Evolutionary conservation across 2,888 invertebrate genomes (phyloP).

Genomic region (Caenorhabditis sp.): DNA sequence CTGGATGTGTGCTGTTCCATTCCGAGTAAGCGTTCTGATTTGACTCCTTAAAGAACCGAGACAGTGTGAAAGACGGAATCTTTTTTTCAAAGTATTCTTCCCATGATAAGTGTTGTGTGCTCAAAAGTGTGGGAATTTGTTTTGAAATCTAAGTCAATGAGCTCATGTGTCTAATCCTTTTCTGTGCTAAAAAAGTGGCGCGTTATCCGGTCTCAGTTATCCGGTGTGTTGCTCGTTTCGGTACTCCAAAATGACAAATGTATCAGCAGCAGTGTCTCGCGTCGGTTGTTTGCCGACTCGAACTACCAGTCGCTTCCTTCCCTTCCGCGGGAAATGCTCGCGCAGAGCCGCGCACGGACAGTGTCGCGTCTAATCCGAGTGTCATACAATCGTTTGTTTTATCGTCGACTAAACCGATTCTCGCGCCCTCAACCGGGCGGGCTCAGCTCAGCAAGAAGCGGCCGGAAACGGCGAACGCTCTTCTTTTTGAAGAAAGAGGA

Average conservation of each 20-base stretch:
- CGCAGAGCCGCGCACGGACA: conserved; percentile 16
- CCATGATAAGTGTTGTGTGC: too few species aligned
- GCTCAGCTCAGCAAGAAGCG: conserved; percentile 5
- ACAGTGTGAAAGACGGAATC: too few species aligned
- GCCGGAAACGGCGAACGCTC: conserved; percentile 1
- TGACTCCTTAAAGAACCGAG: not conserved
- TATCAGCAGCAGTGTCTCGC: conserved; percentile 38
- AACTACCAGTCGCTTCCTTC: conserved; percentile 39
- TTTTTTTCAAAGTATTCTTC: too few species aligned
- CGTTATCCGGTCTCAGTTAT: conserved; percentile 18
- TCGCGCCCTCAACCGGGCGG: conserved; percentile 18
- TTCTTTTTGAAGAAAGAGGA: conserved; percentile 11
- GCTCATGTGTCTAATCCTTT: not conserved
- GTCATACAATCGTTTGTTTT: conserved; percentile 61
- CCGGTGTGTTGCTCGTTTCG: not conserved
- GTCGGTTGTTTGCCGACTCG: conserved; percentile 36
- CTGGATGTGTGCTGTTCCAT: conserved; percentile 71
- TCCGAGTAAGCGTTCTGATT: conserved; percentile 70
- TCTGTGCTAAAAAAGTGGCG: conserved; percentile 10
- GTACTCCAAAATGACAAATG: conserved; percentile 49
- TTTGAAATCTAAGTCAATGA: not conserved
- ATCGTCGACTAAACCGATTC: conserved; percentile 52
- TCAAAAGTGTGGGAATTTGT: not conserved
- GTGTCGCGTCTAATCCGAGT: conserved; percentile 55
- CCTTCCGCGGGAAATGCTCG: conserved; percentile 43